Conservation (phyloP, 2,113 vertebrate species). For the Brachirus orientalis region DNA sequence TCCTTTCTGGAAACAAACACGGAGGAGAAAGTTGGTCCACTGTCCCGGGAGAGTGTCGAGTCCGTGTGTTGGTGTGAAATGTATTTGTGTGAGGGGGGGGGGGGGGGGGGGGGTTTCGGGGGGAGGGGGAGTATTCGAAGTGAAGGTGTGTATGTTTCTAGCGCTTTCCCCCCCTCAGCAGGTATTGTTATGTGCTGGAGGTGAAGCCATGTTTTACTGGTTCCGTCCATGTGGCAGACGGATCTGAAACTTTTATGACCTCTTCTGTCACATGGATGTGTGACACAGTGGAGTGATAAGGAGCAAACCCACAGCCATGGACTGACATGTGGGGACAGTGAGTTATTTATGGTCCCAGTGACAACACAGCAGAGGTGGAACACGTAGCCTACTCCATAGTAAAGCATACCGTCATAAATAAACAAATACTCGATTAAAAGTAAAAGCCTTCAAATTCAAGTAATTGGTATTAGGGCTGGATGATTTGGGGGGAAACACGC, state of each 20-base stretch:
- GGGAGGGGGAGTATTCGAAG: not conserved
- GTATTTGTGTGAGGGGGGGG: not conserved
- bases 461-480: not conserved
- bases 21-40: not conserved
- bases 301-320: slow-evolving; percentile 43
- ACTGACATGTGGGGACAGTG: slow-evolving; percentile 54
- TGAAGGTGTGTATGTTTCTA: slow-evolving; percentile 52
- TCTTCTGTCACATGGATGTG: slow-evolving; percentile 41
- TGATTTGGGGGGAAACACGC: no score
- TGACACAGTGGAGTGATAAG: slow-evolving; percentile 49
- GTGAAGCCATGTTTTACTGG: slow-evolving; percentile 32
- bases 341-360: slow-evolving; percentile 78
- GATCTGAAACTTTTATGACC: slow-evolving; percentile 47
- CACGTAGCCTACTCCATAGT: not conserved
- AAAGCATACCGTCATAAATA: not conserved
- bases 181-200: slow-evolving; percentile 18
- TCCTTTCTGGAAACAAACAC: not conserved
- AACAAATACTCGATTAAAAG: not conserved
- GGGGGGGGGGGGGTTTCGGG: not conserved
- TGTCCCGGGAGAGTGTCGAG: not conserved
- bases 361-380: slow-evolving; percentile 23
- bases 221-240: not conserved
- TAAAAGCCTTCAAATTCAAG: not conserved
- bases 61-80: no score
- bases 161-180: not conserved